phyloP scores from a whole-genome alignment of 30 jellyfish, hydroid and myxozoan species.

The Sanderia malayensis region DNA sequence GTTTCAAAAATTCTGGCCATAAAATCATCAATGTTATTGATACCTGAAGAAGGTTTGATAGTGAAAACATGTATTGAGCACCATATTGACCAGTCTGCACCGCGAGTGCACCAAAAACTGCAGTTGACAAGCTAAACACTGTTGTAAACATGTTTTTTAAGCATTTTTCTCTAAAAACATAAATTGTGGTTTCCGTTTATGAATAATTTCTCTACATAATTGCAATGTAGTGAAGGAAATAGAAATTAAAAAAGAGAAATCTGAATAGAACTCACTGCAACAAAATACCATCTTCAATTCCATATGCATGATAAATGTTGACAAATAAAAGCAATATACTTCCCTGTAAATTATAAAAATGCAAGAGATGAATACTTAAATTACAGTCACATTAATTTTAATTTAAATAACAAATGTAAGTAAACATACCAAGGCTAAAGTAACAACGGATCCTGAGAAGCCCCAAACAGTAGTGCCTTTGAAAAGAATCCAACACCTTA shows the following conservation, averaged over 20 bases:
- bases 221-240: too few relatives aligned
- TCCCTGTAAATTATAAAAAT: conserved; percentile 23
- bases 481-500: conserved; percentile 90
- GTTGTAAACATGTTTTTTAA: conserved; percentile 76
- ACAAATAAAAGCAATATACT: conserved; percentile 54
- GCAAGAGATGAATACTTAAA: too few relatives aligned
- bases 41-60: conserved; percentile 77
- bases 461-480: conserved; percentile 96
- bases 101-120: conserved; percentile 82
- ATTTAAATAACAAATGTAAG: too few relatives aligned
- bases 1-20: too few relatives aligned
- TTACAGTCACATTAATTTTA: too few relatives aligned
- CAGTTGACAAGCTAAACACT: conserved; percentile 68
- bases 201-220: neutral
- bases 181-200: neutral
- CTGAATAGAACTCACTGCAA: conserved; percentile 65
- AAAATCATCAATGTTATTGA: neutral
- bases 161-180: conserved; percentile 67
- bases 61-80: conserved; percentile 82
- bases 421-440: conserved; percentile 69
- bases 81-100: conserved; percentile 64
- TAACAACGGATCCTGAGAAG: conserved; percentile 77
- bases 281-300: conserved; percentile 65
- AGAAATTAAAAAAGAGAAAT: too few relatives aligned
- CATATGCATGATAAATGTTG: conserved; percentile 62